Percentiles rank a stretch among this genome's conserved stretches.
phyloP scores from a whole-genome alignment of 2,888 invertebrate genomes.

The Esperia sulphurella region DNA sequence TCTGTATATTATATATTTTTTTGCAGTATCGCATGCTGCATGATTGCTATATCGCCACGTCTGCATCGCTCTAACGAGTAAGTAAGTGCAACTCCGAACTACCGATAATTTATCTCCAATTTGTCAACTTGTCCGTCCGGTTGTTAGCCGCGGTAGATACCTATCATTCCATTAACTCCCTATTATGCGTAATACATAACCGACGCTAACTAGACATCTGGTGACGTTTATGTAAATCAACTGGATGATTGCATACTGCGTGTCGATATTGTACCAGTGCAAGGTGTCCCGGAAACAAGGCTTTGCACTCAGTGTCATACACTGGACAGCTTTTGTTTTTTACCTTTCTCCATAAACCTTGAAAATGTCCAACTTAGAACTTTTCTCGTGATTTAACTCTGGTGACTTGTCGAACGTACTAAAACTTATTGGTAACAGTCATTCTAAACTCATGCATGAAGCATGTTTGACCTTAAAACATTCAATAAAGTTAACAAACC shows the following conservation, averaged over 20 bases:
- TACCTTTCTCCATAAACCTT: too few relatives aligned
- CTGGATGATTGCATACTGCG: slow-evolving; percentile 6
- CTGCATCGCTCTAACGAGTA: background rate
- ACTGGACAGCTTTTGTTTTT: too few relatives aligned
- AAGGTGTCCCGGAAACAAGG: too few relatives aligned
- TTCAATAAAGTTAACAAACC: slow-evolving; percentile 1
- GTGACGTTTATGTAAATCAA: slow-evolving; percentile 17
- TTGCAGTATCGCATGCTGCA: background rate
- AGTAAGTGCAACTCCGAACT: background rate
- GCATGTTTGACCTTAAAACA: background rate
- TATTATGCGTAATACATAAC: slow-evolving; percentile 20
- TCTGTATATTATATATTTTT: too few relatives aligned
- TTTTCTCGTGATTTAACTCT: too few relatives aligned
- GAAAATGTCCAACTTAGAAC: too few relatives aligned
- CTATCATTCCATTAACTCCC: slow-evolving; percentile 31
- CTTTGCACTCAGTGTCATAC: too few relatives aligned
- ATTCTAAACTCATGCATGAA: too few relatives aligned
- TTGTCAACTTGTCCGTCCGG: slow-evolving; percentile 13
- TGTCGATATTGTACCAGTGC: background rate
- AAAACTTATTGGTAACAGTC: too few relatives aligned
- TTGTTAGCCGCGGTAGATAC: slow-evolving; percentile 18
- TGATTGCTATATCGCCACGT: too few relatives aligned
- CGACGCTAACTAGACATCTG: slow-evolving; percentile 21
- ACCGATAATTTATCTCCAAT: slow-evolving; percentile 9
- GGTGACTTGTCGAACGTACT: too few relatives aligned